These are phyloP conservation scores for Pseudorhombus dupliciocellatus DNA, from an alignment of 2,113 vertebrate genomes.

Conservation along the genomic window DNA sequence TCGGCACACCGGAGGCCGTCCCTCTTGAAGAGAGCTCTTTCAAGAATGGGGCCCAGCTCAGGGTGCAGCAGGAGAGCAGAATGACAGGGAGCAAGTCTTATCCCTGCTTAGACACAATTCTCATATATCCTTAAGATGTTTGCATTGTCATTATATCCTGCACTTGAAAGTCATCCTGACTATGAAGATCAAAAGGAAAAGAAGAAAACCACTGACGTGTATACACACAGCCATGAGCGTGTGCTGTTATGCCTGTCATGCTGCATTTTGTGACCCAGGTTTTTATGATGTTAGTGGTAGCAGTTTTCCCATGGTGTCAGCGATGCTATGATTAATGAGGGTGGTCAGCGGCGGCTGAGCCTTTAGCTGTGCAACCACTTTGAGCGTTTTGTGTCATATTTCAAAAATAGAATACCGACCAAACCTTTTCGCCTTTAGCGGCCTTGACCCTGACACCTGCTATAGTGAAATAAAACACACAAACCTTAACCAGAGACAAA, in stretches of 20 bases:
- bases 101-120: background rate
- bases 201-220: background rate
- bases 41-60: background rate
- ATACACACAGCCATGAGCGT: background rate
- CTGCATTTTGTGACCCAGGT: conserved; percentile 5
- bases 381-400: conserved; percentile 43
- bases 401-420: background rate
- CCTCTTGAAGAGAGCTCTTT: conserved; percentile 14
- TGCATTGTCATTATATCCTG: background rate
- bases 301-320: conserved; percentile 35
- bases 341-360: conserved; percentile 34
- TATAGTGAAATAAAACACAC: background rate
- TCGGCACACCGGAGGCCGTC: conserved; percentile 13
- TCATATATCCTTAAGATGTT: background rate
- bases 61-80: background rate
- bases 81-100: background rate
- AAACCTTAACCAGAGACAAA: background rate
- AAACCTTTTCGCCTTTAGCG: conserved; percentile 5
- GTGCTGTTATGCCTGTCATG: conserved; percentile 4
- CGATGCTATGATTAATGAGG: conserved; percentile 47
- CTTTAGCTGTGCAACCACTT: conserved; percentile 31
- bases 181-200: conserved; percentile 2
- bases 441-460: conserved; percentile 15
- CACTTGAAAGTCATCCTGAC: background rate
- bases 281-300: background rate